Conservation (phyloP, 2,888 invertebrate genomes). For the Timema podura region DNA sequence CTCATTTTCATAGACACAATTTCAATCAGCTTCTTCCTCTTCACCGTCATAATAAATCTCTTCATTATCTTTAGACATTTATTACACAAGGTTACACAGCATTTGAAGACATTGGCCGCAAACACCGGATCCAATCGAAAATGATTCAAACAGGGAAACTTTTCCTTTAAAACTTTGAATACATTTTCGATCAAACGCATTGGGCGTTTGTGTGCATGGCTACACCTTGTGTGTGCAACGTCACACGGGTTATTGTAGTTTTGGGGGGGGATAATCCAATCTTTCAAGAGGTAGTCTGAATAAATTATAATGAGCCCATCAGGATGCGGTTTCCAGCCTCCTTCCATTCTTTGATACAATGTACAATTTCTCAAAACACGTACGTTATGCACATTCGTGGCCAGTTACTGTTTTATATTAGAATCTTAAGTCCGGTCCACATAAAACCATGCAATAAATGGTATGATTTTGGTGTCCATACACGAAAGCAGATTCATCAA, state of each 20-base stretch:
- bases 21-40: slow-evolving; percentile 2
- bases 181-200: not conserved
- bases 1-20: not conserved
- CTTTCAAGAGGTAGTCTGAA: not conserved
- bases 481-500: slow-evolving; percentile 7
- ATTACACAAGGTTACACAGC: slow-evolving; percentile 7
- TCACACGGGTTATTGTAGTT: not conserved
- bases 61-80: slow-evolving; percentile 8
- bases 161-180: not conserved
- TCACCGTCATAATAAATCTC: not conserved
- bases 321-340: not conserved
- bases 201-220: not conserved
- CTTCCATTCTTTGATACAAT: not conserved
- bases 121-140: not conserved
- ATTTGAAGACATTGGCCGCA: slow-evolving; percentile 2
- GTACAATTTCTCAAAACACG: slow-evolving; percentile 2
- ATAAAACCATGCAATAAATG: slow-evolving; percentile 3
- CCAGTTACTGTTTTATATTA: not conserved
- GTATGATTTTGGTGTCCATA: not conserved
- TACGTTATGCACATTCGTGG: not conserved
- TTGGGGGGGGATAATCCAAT: not conserved
- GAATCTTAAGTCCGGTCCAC: not conserved
- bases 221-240: not conserved
- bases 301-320: not conserved
- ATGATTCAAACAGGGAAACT: not conserved